These are phyloP conservation scores for Formicarius rufipectus DNA, from an alignment of 2,113 vertebrate genomes.

Conservation along the genomic window DNA sequence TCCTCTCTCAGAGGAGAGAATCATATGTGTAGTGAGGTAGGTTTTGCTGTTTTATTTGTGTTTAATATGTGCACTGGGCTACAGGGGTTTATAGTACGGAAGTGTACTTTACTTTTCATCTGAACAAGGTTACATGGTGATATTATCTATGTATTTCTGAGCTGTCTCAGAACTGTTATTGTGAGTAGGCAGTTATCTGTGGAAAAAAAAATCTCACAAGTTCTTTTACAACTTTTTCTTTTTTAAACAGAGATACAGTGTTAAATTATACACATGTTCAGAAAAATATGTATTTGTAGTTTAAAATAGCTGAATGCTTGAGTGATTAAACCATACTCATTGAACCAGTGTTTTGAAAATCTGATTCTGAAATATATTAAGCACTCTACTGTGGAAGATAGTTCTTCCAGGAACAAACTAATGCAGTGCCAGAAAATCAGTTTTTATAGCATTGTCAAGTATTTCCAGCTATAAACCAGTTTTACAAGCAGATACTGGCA, in stretches of 20 bases:
- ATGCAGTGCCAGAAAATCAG: slow-evolving; percentile 40
- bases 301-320: background rate
- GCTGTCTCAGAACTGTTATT: background rate
- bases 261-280: background rate
- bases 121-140: background rate
- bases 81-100: background rate
- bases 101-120: background rate
- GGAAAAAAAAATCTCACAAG: background rate
- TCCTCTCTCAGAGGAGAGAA: background rate
- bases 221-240: background rate
- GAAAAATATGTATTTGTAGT: background rate
- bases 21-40: background rate
- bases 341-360: slow-evolving; percentile 2
- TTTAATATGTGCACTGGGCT: background rate
- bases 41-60: slow-evolving; percentile 37
- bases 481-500: slow-evolving; percentile 26
- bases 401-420: slow-evolving; percentile 44
- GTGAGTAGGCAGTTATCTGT: background rate
- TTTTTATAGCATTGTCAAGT: slow-evolving; percentile 35
- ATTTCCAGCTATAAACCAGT: slow-evolving; percentile 9
- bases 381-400: background rate
- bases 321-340: background rate
- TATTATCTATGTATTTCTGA: background rate
- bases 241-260: background rate
- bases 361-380: slow-evolving; percentile 18